These are phyloP conservation scores for Zoanthus sansibaricus DNA, from an alignment of 92 coral and sea anemone species.

Conservation along the genomic window DNA sequence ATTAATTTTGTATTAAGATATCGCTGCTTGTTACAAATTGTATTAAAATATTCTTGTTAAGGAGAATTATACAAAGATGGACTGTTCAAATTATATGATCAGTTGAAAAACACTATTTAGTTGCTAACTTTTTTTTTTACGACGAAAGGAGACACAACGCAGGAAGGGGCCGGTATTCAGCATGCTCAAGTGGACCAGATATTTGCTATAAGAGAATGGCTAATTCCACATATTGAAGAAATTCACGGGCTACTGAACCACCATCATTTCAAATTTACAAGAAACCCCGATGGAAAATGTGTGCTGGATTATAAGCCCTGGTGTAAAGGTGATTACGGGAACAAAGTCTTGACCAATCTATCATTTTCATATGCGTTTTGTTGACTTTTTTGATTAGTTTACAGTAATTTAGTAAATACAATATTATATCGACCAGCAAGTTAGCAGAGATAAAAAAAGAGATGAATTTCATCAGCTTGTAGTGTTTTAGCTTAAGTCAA, in stretches of 20 bases:
- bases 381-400: neutral
- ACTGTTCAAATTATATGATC: too few relatives aligned
- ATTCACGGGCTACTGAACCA: constrained; percentile 52
- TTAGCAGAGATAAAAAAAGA: too few relatives aligned
- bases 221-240: constrained; percentile 44
- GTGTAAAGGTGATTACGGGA: neutral
- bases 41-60: too few relatives aligned
- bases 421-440: neutral
- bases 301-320: constrained; percentile 25
- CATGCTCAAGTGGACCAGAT: constrained; percentile 54
- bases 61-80: too few relatives aligned
- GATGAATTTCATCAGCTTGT: neutral
- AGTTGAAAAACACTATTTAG: neutral
- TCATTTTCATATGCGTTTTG: neutral
- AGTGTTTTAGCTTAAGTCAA: too few relatives aligned
- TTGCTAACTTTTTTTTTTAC: too few relatives aligned
- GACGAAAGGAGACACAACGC: constrained; percentile 57
- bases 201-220: constrained; percentile 69
- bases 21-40: too few relatives aligned
- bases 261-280: constrained; percentile 52
- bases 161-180: constrained; percentile 66
- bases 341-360: neutral
- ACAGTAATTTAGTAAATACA: constrained; percentile 1
- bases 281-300: constrained; percentile 45
- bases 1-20: too few relatives aligned